These are phyloP conservation scores for Drosophila murphyi DNA, from an alignment of 1,140 invertebrate genomes.

Conservation along the genomic window DNA sequence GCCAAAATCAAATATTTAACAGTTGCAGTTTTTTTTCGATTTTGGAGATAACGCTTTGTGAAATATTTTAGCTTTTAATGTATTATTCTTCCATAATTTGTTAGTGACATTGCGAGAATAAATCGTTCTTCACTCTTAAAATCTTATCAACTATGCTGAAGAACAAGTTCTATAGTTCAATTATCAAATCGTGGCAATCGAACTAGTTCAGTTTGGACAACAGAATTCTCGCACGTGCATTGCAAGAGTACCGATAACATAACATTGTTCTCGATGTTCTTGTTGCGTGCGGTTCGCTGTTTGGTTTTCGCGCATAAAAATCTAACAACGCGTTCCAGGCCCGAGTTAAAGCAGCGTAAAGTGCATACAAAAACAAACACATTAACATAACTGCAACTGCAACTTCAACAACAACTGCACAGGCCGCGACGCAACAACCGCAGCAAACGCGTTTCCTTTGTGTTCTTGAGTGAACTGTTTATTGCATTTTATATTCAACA, in stretches of 20 bases:
- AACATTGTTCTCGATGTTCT: constrained; percentile 56
- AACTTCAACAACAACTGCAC: constrained; percentile 22
- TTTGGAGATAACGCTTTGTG: too few species aligned
- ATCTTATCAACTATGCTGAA: neutral
- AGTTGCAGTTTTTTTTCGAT: neutral
- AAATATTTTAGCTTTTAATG: too few species aligned
- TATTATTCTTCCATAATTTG: too few species aligned
- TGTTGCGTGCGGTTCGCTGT: constrained; percentile 61
- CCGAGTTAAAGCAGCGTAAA: constrained; percentile 45
- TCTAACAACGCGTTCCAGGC: constrained; percentile 32
- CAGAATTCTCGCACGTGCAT: constrained; percentile 30
- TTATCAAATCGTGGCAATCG: neutral
- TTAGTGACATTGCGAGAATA: too few species aligned
- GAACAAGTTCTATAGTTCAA: constrained; percentile 4
- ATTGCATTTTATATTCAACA: constrained; percentile 26
- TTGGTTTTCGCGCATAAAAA: constrained; percentile 42
- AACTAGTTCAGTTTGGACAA: constrained; percentile 3
- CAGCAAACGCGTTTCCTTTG: constrained; percentile 11
- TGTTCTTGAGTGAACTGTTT: constrained; percentile 22
- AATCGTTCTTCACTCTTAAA: neutral
- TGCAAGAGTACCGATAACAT: constrained; percentile 32
- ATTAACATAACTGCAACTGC: constrained; percentile 36
- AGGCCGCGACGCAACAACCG: constrained; percentile 11
- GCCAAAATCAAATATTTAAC: neutral
- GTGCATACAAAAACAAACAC: constrained; percentile 29